These are phyloP conservation scores for Pristionchus mayeri DNA, from an alignment of 2,888 invertebrate species.

Conservation along the genomic window DNA sequence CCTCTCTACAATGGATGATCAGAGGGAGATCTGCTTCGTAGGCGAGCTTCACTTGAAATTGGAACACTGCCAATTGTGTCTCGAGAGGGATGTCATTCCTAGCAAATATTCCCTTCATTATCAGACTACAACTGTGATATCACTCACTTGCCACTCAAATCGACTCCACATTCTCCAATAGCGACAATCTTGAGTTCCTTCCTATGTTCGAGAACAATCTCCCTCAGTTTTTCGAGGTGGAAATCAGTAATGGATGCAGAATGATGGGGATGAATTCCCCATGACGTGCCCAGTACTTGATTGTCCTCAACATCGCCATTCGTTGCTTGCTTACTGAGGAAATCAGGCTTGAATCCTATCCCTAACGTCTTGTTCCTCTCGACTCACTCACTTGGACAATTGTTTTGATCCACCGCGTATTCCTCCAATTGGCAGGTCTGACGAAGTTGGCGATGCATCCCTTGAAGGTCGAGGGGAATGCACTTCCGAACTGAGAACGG, in stretches of 20 bases:
- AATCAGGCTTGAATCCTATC: neutral
- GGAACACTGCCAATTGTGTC: neutral
- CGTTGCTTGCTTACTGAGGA: no score
- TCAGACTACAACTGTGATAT: no score
- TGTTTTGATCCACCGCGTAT: neutral
- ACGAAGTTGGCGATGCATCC: conserved; percentile 15
- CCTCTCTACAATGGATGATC: conserved; percentile 42
- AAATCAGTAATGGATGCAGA: neutral
- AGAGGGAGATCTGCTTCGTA: conserved; percentile 4
- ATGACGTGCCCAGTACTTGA: neutral
- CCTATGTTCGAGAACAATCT: neutral
- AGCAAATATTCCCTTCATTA: no score
- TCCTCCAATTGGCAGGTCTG: neutral
- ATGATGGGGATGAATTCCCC: conserved; percentile 10
- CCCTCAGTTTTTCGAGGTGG: neutral
- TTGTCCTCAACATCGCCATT: neutral
- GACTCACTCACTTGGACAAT: neutral
- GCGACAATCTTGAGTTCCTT: conserved; percentile 12
- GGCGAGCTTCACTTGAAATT: neutral
- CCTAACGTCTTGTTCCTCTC: neutral
- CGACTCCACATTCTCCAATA: conserved; percentile 30
- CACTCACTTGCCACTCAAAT: neutral
- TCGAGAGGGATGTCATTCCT: neutral
- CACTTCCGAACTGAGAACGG: neutral
- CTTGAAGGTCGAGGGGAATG: neutral